Evolutionary conservation across 1,140 invertebrate genomes (phyloP), one percentile per base, ranked within the genome.

Genomic region (Lepidurus couesii): DNA sequence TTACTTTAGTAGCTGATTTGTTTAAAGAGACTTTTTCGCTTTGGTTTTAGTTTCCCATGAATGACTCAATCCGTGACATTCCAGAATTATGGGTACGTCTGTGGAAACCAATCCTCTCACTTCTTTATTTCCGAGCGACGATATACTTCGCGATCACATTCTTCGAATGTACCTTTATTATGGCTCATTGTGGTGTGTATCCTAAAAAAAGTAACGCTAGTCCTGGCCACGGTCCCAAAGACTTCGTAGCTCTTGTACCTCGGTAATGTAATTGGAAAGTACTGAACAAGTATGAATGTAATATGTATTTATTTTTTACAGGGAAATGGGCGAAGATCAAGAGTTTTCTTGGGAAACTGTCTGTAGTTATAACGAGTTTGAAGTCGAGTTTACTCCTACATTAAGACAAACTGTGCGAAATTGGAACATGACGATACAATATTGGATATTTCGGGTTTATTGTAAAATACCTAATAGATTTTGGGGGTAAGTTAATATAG

Each of bases 351-450:
- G 95, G 84, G 91, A 93, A 80, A 93, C 95, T 0, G 88, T 95
- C 47, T 89, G 92, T 44, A 96, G 93, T 80, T 91, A 97, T 83
- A 90, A 95, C 80, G 89, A 92, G 0, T 91, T 89, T 85, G 90
- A 89, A 42, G 89, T 92, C 80, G 95, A 97, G 82, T 89, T 90
- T 77, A 89, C 90, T 73, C 88, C 90, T 8, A 93, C 92, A 1
- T 89, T 95, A 11, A 87, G 93, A 73, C 90, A 91, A 75, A 93
- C 92, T 4, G 94, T 98, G 89, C 92, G 93, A 83, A 89, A 91
- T 16, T 98, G 97, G 97, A 98, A 98, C 84, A 94, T 92, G 81
- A 94, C 93, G 44, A 91, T 98, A 3, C 97, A 98, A 83, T 98
- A 95, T 84, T 98, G 96, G 96, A 88, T 98, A 81, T 95, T 90